Percentiles rank a stretch among this genome's conserved stretches.
Conservation (phyloP, 2,113 vertebrate species). For the Mus pahari region DNA sequence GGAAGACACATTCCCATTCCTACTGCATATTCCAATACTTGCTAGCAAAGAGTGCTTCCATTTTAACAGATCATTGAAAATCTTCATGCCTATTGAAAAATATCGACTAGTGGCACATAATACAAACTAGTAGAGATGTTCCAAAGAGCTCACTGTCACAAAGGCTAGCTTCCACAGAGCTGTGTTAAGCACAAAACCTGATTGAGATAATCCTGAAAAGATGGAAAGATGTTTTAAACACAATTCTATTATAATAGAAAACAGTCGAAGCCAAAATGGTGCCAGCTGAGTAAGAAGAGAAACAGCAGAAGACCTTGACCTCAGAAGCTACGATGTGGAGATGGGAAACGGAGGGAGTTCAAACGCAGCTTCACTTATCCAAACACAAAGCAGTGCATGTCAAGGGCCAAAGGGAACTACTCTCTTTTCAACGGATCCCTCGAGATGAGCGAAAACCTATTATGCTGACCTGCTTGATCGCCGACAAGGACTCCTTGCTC, state of each 20-base stretch:
- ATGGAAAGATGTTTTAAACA: neutral
- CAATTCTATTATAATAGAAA: neutral
- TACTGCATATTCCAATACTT: neutral
- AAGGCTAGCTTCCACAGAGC: neutral
- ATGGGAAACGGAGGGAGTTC: neutral
- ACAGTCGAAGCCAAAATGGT: neutral
- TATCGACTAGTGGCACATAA: neutral
- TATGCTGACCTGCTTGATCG: slow-evolving; percentile 90
- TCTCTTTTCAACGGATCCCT: neutral
- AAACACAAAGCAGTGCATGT: neutral
- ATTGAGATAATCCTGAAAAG: neutral
- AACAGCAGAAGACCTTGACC: neutral
- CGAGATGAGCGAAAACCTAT: neutral
- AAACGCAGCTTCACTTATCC: neutral
- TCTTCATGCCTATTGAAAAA: neutral
- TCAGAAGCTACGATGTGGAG: neutral
- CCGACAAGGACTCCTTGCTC: slow-evolving; percentile 88
- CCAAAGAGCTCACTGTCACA: slow-evolving; percentile 5
- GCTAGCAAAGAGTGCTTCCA: neutral
- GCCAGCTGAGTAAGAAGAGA: neutral
- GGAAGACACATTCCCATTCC: neutral
- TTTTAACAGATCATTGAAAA: slow-evolving; percentile 36
- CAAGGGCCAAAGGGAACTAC: neutral
- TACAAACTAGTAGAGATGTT: neutral
- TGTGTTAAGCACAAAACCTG: neutral